These are phyloP conservation scores for Oryzias celebensis DNA, from an alignment of 2,113 vertebrate species.

Conservation along the genomic window DNA sequence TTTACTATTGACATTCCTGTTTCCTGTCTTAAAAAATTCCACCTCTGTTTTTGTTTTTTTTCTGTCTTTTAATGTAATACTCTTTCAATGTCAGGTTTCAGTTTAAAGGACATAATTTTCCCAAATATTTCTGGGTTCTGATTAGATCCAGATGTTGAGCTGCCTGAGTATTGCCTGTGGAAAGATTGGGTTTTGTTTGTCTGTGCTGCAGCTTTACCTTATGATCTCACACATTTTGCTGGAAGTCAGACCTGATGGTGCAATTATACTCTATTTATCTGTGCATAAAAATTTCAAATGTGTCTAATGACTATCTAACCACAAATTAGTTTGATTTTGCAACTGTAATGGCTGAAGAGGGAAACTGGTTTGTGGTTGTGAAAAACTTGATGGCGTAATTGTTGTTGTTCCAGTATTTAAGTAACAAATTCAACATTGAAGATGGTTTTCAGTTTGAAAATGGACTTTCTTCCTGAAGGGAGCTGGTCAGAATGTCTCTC, in stretches of 20 bases:
- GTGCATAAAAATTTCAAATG: slow-evolving; percentile 29
- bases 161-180: slow-evolving; percentile 3
- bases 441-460: slow-evolving; percentile 52
- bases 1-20: slow-evolving; percentile 1
- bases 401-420: slow-evolving; percentile 46
- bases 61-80: slow-evolving; percentile 14
- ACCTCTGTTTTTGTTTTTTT: too few relatives aligned
- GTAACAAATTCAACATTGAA: slow-evolving; percentile 46
- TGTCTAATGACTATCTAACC: slow-evolving; percentile 33
- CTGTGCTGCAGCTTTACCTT: neutral
- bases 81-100: slow-evolving; percentile 19
- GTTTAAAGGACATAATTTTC: slow-evolving; percentile 34
- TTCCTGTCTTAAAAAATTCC: neutral
- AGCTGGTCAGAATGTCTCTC: slow-evolving; percentile 31
- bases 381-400: slow-evolving; percentile 44
- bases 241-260: neutral
- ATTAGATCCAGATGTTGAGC: slow-evolving; percentile 48
- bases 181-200: slow-evolving; percentile 16
- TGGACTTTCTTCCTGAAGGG: slow-evolving; percentile 36
- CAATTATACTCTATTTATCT: slow-evolving; percentile 3
- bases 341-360: slow-evolving; percentile 32
- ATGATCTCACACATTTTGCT: neutral
- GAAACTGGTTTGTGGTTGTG: slow-evolving; percentile 48
- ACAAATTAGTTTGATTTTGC: slow-evolving; percentile 27
- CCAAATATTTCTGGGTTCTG: slow-evolving; percentile 27